Evolutionary conservation across 2,888 invertebrate genomes (phyloP), one percentile per base, ranked within the genome.

Genomic region (Rhopalosiphum nymphaeae): DNA sequence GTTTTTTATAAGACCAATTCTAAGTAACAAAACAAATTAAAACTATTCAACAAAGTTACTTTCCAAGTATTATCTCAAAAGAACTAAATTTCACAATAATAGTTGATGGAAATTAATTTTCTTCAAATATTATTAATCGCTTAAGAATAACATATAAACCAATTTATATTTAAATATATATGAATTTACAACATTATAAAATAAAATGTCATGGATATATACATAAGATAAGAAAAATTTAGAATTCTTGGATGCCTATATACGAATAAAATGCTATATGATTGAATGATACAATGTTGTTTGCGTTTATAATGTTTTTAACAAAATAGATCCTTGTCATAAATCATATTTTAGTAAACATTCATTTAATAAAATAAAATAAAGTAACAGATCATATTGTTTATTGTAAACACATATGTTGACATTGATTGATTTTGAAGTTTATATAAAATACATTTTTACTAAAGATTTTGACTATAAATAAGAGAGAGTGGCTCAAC

Each of bases 341-440:
- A 49, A 13, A 36, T 87, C 36, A 87, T 67, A 49, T 61, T 4
- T 36, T 9, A 49, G 46, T 57, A 67, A 87, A 92, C 49, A 87
- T 29, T 67, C n/a, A 26, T 49, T 26, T n/a, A 88, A 92, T 53
- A 21, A 42, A 67, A 92, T 67, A 25, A 53, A 88, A 29, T n/a
- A 67, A 46, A 46, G 57, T 46, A 57, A 86, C 36, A 26, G 42
- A 53, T 85, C 56, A 44, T 61, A 61, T 49, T 25, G 36, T 36
- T 78, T 46, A 25, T 9, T 78, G 87, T n/a, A 88, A 53, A 53
- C 21, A 53, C 85, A 29, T 1, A 13, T 42, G 9, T 53, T 88
- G 92, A 88, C 67, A 42, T 53, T 88, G 87, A 92, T 92, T 78
- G 92, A 92, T 56, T 88, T 46, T 49, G 0, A 13, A 36, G n/a